Percentiles rank a stretch among this genome's conserved stretches.
These are phyloP conservation scores for Muscicapa adusta DNA, from an alignment of 2,113 vertebrate genomes.

Conservation along the genomic window DNA sequence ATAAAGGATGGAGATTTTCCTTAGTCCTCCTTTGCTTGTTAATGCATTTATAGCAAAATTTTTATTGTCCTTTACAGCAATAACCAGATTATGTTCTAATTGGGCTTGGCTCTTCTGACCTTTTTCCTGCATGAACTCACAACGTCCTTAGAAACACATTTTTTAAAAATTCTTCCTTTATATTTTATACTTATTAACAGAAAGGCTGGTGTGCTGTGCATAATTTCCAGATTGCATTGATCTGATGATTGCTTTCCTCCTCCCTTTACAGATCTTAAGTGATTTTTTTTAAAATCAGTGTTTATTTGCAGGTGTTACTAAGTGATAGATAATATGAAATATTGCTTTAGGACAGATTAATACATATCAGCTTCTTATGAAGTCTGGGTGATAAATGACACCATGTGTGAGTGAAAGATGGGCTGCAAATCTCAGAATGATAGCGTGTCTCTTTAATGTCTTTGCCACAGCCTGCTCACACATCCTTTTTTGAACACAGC, in stretches of 20 bases:
- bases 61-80: not conserved
- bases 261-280: not conserved
- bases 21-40: not conserved
- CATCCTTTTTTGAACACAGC: conserved; percentile 14
- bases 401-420: not conserved
- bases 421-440: conserved; percentile 11
- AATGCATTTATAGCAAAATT: not conserved
- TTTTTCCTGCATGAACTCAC: not conserved
- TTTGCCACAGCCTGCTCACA: not conserved
- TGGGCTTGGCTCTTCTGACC: not conserved
- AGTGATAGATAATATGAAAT: not conserved
- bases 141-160: not conserved
- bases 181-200: not conserved
- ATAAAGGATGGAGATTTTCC: not conserved
- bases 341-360: not conserved
- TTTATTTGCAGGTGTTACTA: not conserved
- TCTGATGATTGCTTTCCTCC: not conserved
- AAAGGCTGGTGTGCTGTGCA: not conserved
- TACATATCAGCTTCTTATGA: not conserved
- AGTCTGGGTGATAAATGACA: conserved; percentile 4
- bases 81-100: not conserved
- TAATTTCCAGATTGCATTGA: not conserved
- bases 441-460: not conserved
- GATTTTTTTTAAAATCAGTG: not conserved
- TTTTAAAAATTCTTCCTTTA: not conserved